A percentile compares a stretch with the other conserved stretches of the same genome.
Evolutionary conservation across 35 echinoderm and acorn worm species (phyloP).

Genomic region (Apostichopus parvimensis): DNA sequence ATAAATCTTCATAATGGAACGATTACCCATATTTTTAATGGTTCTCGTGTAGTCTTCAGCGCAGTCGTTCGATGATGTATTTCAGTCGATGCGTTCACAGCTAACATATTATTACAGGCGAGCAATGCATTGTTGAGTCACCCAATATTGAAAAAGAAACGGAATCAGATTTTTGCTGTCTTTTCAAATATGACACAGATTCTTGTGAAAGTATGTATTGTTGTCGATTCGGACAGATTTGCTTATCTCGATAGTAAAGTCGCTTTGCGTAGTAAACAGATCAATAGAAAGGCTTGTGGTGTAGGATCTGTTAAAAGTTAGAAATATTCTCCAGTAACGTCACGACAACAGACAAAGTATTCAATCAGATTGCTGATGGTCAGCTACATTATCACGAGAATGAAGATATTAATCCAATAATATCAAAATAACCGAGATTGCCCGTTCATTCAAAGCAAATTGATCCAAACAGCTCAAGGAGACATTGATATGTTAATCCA

Average conservation of each 20-base stretch:
- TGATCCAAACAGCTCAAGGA: too few relatives aligned
- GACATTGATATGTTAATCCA: too few relatives aligned
- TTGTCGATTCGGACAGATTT: neutral
- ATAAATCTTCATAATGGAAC: neutral
- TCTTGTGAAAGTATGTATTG: neutral
- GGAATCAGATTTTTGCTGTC: too few relatives aligned
- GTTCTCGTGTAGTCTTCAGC: neutral
- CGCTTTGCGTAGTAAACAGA: neutral
- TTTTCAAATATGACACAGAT: neutral
- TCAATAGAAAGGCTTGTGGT: neutral
- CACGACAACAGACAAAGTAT: too few relatives aligned
- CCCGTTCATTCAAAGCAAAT: too few relatives aligned
- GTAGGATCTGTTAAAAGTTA: too few relatives aligned
- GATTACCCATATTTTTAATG: conserved; percentile 10
- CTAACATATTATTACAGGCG: neutral
- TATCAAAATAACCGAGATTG: too few relatives aligned
- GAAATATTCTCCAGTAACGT: too few relatives aligned
- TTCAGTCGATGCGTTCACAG: neutral
- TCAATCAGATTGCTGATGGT: too few relatives aligned
- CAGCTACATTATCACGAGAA: too few relatives aligned
- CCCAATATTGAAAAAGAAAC: too few relatives aligned
- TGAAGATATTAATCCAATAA: too few relatives aligned
- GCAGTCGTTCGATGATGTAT: neutral
- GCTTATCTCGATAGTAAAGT: neutral
- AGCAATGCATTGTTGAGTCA: neutral